Conservation (phyloP, 2,888 invertebrate species). For the Silvanus unidentatus region DNA sequence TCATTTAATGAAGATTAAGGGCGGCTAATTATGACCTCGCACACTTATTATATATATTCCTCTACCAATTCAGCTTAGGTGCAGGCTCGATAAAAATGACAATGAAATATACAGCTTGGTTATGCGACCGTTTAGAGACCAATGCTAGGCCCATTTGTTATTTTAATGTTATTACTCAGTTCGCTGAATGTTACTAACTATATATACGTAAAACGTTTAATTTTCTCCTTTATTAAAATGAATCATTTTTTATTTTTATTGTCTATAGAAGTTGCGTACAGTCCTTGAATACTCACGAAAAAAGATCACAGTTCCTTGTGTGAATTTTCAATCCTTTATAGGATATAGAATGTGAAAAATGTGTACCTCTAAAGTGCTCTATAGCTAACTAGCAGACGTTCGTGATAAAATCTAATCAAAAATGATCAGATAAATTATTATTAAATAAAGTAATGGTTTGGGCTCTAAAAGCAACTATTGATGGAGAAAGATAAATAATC, state of each 20-base stretch:
- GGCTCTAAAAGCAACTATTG: no score
- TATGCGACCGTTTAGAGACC: slow-evolving; percentile 12
- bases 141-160: slow-evolving; percentile 12
- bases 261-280: not conserved
- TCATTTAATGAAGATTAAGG: slow-evolving; percentile 15
- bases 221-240: slow-evolving; percentile 12
- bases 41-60: not conserved
- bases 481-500: no score
- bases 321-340: no score
- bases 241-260: slow-evolving; percentile 12
- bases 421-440: no score
- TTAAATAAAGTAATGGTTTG: no score
- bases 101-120: slow-evolving; percentile 10
- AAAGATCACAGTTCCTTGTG: no score
- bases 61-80: no score
- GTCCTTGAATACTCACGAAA: no score
- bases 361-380: no score
- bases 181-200: slow-evolving; percentile 8
- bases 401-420: no score
- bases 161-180: slow-evolving; percentile 13
- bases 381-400: no score
- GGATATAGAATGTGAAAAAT: no score
- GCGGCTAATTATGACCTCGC: slow-evolving; percentile 10
- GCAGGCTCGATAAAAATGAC: slow-evolving; percentile 12
- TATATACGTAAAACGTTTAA: slow-evolving; percentile 8